A percentile compares a stretch with the other conserved stretches of the same genome.
These are phyloP conservation scores for Epirrhoe alternata DNA, from an alignment of 2,888 invertebrate genomes.

Conservation along the genomic window DNA sequence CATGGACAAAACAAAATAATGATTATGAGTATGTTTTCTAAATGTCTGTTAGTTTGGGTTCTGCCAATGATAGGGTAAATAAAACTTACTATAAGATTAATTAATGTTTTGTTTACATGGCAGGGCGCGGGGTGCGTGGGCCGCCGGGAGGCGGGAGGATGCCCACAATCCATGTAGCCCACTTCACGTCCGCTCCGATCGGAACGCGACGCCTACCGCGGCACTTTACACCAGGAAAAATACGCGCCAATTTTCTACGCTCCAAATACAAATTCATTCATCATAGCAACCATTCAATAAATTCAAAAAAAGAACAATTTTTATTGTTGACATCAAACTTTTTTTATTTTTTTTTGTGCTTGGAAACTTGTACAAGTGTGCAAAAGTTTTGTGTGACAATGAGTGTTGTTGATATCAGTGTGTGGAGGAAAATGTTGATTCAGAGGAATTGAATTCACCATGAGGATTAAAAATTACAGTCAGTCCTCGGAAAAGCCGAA, in stretches of 20 bases:
- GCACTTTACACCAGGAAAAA: conserved; percentile 45
- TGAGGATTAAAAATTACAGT: conserved; percentile 63
- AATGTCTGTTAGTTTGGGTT: not conserved
- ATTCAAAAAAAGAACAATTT: not conserved
- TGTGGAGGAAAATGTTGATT: conserved; percentile 38
- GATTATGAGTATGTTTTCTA: not conserved
- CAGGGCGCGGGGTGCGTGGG: conserved; percentile 61
- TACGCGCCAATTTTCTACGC: conserved; percentile 44
- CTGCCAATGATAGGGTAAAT: conserved; percentile 4
- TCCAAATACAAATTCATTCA: not conserved
- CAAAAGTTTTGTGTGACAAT: conserved; percentile 37
- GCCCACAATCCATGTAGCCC: conserved; percentile 51
- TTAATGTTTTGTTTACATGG: conserved; percentile 54
- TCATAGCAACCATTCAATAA: not conserved
- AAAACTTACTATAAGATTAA: conserved; percentile 25
- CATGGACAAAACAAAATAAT: not conserved
- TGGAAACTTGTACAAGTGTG: not conserved
- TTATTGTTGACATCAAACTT: conserved; percentile 3
- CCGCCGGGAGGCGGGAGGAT: conserved; percentile 67
- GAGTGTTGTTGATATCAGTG: conserved; percentile 35
- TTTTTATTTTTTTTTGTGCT: conserved; percentile 31
- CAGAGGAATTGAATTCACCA: conserved; percentile 48
- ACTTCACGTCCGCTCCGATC: conserved; percentile 66
- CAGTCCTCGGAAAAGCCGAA: conserved; percentile 67
- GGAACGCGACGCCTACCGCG: conserved; percentile 70